phyloP scores from a whole-genome alignment of 2,797 vertebrate genomes.

The Lophius americanus region DNA sequence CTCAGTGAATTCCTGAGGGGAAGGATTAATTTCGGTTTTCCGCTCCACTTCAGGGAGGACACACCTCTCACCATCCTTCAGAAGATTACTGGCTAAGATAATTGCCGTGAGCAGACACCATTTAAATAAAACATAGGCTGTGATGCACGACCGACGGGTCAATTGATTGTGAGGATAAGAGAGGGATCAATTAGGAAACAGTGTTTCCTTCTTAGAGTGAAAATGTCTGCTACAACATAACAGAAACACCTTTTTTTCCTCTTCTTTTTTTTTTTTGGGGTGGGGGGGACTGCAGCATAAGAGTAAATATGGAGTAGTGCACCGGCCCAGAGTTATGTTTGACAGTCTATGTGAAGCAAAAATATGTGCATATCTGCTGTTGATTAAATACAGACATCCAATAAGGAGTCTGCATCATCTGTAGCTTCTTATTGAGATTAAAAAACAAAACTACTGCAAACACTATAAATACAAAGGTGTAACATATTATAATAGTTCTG shows the following conservation, averaged over 20 bases:
- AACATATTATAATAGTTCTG: too few species aligned
- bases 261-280: neutral
- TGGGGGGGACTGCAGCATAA: slow-evolving; percentile 16
- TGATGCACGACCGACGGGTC: neutral
- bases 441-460: neutral
- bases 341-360: slow-evolving; percentile 15
- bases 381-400: neutral
- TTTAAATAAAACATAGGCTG: slow-evolving; percentile 54
- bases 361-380: slow-evolving; percentile 1
- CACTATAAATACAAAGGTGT: neutral
- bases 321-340: neutral
- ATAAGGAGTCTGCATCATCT: neutral
- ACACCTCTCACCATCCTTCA: slow-evolving; percentile 25
- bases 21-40: slow-evolving; percentile 52
- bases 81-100: slow-evolving; percentile 42
- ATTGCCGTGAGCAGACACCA: slow-evolving; percentile 35
- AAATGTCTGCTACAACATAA: slow-evolving; percentile 22
- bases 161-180: slow-evolving; percentile 18
- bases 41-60: slow-evolving; percentile 31
- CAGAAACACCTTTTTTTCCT: slow-evolving; percentile 1
- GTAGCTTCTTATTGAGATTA: too few species aligned
- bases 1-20: slow-evolving; percentile 15
- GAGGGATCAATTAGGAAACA: slow-evolving; percentile 30
- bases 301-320: neutral
- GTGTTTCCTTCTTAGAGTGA: slow-evolving; percentile 17